Evolutionary conservation across 2,888 invertebrate species (phyloP).

Genomic region (Ramazzottius varieornatus): DNA sequence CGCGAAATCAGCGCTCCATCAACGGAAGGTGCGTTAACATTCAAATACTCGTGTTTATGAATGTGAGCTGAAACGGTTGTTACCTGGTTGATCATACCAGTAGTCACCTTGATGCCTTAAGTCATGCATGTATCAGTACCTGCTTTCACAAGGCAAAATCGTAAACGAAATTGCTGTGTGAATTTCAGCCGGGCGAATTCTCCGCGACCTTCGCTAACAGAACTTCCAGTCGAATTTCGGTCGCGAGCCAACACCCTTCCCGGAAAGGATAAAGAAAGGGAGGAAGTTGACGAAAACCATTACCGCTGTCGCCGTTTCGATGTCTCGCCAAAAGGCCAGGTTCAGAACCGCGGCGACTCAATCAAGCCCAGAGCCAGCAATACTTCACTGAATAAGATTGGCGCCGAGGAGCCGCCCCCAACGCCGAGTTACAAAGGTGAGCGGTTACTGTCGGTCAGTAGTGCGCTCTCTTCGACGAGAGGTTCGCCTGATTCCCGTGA

Average conservation of each 20-base stretch:
- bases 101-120: too few species aligned
- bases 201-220: not conserved
- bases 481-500: too few species aligned
- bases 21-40: too few species aligned
- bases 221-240: not conserved
- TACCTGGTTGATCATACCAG: too few species aligned
- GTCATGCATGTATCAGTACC: too few species aligned
- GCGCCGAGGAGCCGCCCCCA: constrained; percentile 20
- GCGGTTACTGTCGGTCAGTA: not conserved
- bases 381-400: constrained; percentile 40
- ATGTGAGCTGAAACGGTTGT: too few species aligned
- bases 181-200: too few species aligned
- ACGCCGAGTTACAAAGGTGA: constrained; percentile 6
- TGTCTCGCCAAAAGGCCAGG: constrained; percentile 66
- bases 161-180: too few species aligned
- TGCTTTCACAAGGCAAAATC: too few species aligned
- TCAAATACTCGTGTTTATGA: too few species aligned
- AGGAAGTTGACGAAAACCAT: constrained; percentile 44
- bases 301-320: constrained; percentile 74
- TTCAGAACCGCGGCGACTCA: constrained; percentile 63
- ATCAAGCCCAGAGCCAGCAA: constrained; percentile 60
- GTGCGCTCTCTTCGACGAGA: too few species aligned
- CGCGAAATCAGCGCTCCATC: too few species aligned
- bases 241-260: not conserved
- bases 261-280: not conserved